Evolutionary conservation across 2,888 invertebrate genomes (phyloP).

Genomic region (Pediacus dermestoides): DNA sequence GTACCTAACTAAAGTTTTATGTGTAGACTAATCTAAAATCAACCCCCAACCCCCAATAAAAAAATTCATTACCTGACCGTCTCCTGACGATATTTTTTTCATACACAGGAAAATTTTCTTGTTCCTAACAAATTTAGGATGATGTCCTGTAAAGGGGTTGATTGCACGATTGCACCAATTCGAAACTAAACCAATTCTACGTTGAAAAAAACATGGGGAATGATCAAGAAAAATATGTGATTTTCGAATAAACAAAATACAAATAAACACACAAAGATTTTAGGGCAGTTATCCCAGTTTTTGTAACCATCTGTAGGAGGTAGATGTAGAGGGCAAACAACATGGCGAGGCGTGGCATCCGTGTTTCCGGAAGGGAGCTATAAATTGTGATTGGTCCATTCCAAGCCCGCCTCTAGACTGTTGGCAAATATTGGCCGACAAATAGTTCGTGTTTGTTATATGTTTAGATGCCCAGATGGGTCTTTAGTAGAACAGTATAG

Average conservation of each 20-base stretch:
- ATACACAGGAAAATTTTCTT: too few species aligned
- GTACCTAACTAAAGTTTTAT: too few species aligned
- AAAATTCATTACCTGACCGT: too few species aligned
- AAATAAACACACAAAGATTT: conserved; percentile 37
- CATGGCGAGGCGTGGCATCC: conserved; percentile 50
- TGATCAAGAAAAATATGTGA: too few species aligned
- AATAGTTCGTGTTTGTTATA: conserved; percentile 52
- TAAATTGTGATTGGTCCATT: conserved; percentile 41
- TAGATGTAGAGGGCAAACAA: conserved; percentile 41
- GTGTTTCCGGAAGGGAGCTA: conserved; percentile 42
- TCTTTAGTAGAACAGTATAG: conserved; percentile 46
- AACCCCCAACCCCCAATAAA: too few species aligned
- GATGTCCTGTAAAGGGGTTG: too few species aligned
- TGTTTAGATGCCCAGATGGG: conserved; percentile 51
- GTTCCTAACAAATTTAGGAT: too few species aligned
- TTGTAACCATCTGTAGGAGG: conserved; percentile 6
- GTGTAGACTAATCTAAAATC: too few species aligned
- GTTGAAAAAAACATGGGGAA: too few species aligned
- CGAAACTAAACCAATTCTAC: too few species aligned
- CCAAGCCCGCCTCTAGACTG: conserved; percentile 45
- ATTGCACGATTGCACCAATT: too few species aligned
- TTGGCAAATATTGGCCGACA: conserved; percentile 53
- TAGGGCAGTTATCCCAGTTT: conserved; percentile 34
- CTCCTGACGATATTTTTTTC: too few species aligned
- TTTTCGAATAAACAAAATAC: conserved; percentile 25